Base-by-base conservation (phyloP, 2,797 vertebrate species). In the Hypotaenidia okinawae region DNA sequence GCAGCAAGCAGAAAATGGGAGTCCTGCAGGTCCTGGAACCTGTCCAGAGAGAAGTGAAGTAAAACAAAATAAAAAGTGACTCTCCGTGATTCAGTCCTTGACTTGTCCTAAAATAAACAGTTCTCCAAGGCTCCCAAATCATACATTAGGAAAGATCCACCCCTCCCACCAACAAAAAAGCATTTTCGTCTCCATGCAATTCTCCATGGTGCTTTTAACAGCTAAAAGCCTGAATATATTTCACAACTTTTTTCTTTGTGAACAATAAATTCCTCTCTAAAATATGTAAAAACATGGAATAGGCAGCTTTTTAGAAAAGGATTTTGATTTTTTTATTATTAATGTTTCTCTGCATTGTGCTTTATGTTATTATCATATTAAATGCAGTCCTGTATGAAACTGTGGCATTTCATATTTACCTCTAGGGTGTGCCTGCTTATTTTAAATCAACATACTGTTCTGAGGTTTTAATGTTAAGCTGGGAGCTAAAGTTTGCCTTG, bases 341-440 rank as follows among this genome's bases (percentile, higher is more conserved):
- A 11, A 72, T 52, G 6, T 3, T 57, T 72, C 85, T 55, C 62
- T 67, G n/a, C 24, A 11, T 64, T 84, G 49, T 81, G 66, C 64
- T 89, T 92, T 30, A 28, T 25, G 16, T 37, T 45, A 58, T 64
- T 84, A 58, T 67, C n/a, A 24, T 37, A 79, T 57, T 84, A 69
- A 77, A 69, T 39, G 87, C 63, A 52, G 14, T 68, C 19, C n/a
- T 47, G 18, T 62, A 66, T 74, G 85, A 88, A 93, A 89, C 33
- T 17, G 28, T 84, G 90, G 79, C 76, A 72, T 95, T 95, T 86
- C 25, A 22, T 61, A 57, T 78, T 86, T 93, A 69, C 32, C 86
- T 96, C 52, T 37, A 88, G 82, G 58, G 30, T 45, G 43, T 83
- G 58, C 35, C 86, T 90, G 16, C n/a, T 94, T 90, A 64, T 91